Conservation (phyloP, 1,140 invertebrate species). For the Theocolax elegans region DNA sequence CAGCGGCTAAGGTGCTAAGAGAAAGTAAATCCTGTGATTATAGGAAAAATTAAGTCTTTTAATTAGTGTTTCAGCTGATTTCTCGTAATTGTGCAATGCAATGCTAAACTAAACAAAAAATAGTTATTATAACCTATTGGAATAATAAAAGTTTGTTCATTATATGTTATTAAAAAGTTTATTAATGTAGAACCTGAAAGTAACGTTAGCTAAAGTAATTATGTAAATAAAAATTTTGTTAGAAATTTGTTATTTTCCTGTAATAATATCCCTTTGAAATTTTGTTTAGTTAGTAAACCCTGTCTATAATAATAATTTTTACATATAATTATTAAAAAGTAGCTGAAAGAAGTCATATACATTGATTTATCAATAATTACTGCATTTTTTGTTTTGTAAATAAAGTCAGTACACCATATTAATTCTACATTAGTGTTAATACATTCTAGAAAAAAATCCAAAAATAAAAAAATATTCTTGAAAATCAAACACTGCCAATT, state of each 20-base stretch:
- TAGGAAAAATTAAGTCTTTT: constrained; percentile 61
- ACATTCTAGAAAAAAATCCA: too few species aligned
- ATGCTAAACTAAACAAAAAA: constrained; percentile 52
- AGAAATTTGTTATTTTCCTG: constrained; percentile 42
- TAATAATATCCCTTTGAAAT: constrained; percentile 43
- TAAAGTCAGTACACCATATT: too few species aligned
- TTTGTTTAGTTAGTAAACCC: constrained; percentile 44
- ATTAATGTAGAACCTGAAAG: constrained; percentile 66
- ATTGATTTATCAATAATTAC: constrained; percentile 24
- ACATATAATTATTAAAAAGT: constrained; percentile 32
- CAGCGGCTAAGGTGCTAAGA: constrained; percentile 59
- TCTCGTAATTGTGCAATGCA: constrained; percentile 49
- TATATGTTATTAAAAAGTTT: constrained; percentile 58
- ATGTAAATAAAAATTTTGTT: constrained; percentile 32
- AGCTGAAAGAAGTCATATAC: constrained; percentile 42
- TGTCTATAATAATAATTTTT: constrained; percentile 36
- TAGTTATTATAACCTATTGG: constrained; percentile 65
- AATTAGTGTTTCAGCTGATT: constrained; percentile 56
- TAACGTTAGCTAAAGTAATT: constrained; percentile 63
- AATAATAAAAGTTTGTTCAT: constrained; percentile 62
- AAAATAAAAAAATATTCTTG: constrained; percentile 4
- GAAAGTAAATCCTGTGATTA: constrained; percentile 68
- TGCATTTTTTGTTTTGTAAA: too few species aligned
- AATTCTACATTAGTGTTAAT: too few species aligned
- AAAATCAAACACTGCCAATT: constrained; percentile 32